phyloP scores from a whole-genome alignment of 2,888 invertebrate species.

The Volucella inanis region DNA sequence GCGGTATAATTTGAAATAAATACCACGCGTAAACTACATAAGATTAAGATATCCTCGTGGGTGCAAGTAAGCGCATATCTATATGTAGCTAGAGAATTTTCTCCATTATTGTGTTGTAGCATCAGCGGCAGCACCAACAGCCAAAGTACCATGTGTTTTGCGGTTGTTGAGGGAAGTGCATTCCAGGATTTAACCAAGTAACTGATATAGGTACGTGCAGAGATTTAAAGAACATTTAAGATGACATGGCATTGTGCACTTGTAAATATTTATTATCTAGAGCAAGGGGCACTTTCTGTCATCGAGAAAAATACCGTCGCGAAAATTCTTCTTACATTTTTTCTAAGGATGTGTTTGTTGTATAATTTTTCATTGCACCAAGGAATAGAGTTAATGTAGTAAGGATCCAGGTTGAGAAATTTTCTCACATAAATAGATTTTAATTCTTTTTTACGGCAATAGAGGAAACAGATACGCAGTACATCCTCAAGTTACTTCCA shows the following conservation, averaged over 20 bases:
- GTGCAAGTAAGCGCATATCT: constrained; percentile 5
- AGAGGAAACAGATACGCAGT: too few species aligned
- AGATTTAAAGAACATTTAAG: constrained; percentile 37
- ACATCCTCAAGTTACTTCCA: too few species aligned
- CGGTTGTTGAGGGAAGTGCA: constrained; percentile 14
- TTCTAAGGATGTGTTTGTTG: too few species aligned
- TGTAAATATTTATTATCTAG: constrained; percentile 38
- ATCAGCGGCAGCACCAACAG: constrained; percentile 8
- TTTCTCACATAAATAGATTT: too few species aligned
- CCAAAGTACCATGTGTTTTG: background rate
- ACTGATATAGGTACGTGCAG: constrained; percentile 17
- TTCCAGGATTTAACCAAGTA: constrained; percentile 18
- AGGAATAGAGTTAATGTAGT: too few species aligned
- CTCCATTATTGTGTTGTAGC: constrained; percentile 3
- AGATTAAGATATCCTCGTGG: constrained; percentile 26
- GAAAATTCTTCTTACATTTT: background rate
- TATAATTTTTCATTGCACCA: too few species aligned
- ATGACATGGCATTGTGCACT: constrained; percentile 11
- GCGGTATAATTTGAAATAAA: constrained; percentile 34
- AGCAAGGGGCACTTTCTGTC: constrained; percentile 19
- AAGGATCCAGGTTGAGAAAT: too few species aligned
- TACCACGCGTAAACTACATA: constrained; percentile 31
- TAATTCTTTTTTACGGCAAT: too few species aligned
- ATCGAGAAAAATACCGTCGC: background rate
- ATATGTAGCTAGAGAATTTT: background rate